phyloP scores from a whole-genome alignment of 2,797 vertebrate genomes.

The Phrynocephalus forsythii region DNA sequence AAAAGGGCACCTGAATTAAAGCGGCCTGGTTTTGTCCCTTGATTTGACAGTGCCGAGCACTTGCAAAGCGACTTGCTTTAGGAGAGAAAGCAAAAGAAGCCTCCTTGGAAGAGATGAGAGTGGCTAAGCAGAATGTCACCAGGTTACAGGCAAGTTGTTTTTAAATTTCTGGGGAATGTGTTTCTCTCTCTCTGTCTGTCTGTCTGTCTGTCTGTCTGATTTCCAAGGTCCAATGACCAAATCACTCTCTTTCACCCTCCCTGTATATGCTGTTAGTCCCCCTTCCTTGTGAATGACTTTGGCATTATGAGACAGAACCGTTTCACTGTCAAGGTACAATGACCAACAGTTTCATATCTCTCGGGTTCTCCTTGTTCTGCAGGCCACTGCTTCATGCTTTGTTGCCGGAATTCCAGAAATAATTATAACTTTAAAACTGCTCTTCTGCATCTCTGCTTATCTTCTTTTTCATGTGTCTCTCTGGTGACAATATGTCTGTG shows the following conservation, averaged over 20 bases:
- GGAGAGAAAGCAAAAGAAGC: conserved; percentile 92
- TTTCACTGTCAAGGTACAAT: not conserved
- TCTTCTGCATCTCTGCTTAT: not conserved
- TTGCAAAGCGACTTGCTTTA: conserved; percentile 91
- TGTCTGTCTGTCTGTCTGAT: not conserved
- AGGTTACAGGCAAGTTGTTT: conserved; percentile 88
- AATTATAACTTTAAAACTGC: not conserved
- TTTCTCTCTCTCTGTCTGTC: too few relatives aligned
- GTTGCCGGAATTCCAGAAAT: not conserved
- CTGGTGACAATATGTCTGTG: not conserved
- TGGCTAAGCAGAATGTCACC: conserved; percentile 91
- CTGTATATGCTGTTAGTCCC: not conserved
- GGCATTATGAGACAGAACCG: not conserved
- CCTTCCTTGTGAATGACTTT: not conserved
- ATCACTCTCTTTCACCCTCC: too few relatives aligned
- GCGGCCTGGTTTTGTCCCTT: conserved; percentile 31
- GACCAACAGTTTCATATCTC: too few relatives aligned
- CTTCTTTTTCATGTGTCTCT: not conserved
- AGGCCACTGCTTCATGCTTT: not conserved
- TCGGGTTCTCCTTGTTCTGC: too few relatives aligned
- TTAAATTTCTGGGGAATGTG: not conserved
- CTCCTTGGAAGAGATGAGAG: conserved; percentile 86
- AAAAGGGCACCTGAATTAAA: conserved; percentile 15
- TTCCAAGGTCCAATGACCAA: not conserved
- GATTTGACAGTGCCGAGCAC: conserved; percentile 89